These are phyloP conservation scores for Antrozous pallidus DNA, from an alignment of 2,797 vertebrate species.

Conservation along the genomic window DNA sequence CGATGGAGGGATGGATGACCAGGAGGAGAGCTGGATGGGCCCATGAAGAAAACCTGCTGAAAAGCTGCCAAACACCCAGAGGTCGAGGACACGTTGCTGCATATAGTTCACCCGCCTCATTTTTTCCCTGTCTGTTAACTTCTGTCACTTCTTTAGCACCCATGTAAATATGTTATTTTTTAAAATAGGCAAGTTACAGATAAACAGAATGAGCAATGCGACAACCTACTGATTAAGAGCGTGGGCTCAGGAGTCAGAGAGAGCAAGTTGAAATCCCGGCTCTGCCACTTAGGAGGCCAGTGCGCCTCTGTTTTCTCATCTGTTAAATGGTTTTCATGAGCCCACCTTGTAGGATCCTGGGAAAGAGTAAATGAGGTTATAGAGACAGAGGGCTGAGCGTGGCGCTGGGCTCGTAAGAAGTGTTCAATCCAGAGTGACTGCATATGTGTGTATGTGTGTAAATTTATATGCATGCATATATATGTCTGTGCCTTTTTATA, in stretches of 20 bases:
- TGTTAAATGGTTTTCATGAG: not conserved
- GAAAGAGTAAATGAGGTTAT: not conserved
- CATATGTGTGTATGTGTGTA: not conserved
- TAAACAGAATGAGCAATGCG: not conserved
- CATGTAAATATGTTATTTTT: not conserved
- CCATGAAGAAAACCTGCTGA: not conserved
- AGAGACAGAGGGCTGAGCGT: not conserved
- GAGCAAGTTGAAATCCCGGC: not conserved
- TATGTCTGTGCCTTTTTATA: not conserved
- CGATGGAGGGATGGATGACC: not conserved
- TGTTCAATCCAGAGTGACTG: not conserved
- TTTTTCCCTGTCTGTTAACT: not conserved
- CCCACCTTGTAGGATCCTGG: not conserved
- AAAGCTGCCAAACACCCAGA: not conserved
- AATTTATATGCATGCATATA: not conserved
- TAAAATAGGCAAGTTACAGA: not conserved
- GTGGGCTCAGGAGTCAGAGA: not conserved
- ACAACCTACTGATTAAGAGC: not conserved
- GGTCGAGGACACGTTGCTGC: not conserved
- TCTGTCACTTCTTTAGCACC: not conserved
- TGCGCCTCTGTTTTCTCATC: constrained; percentile 17
- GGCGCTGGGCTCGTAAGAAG: not conserved
- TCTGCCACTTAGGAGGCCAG: not conserved
- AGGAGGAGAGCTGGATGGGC: not conserved
- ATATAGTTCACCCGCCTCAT: not conserved